Evolutionary conservation across 2,888 invertebrate genomes (phyloP), one percentile per base, ranked within the genome.

Genomic region (Pristionchus arcanus): DNA sequence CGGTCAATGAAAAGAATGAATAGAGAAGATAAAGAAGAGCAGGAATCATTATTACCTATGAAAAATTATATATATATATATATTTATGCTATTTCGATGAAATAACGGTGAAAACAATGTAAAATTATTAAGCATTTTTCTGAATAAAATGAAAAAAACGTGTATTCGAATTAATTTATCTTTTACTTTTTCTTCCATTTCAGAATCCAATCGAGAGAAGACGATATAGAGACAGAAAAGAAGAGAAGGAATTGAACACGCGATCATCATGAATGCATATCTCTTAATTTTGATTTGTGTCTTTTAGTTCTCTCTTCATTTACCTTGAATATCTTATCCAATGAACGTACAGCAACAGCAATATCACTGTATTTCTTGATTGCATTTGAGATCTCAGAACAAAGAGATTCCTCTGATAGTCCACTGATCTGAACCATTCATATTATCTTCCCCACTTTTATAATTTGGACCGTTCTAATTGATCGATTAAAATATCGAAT

Each of bases 1-100:
- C 42, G 1, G 84, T 84, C 31, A 84, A 31, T n/a, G 84, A 84
- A 19, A 84, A 84, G 84, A 84, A 84, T n/a, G 84, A 84, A 34
- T 84, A 84, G 34, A 84, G 84, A 28, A 84, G 53, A 84, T 84
- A 84, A 28, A 84, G 84, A 55, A 84, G 84, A 37, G 84, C 84
- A 19, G 84, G 84, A 5, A 84, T 31, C 84, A 84, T 84, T 28
- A 84, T 55, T 1, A 84, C 37, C 77, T 77, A 15, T 15, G 13
- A 66, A 9, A 37, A 34, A 74, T n/a, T n/a, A n/a, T n/a, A n/a
- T n/a, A n/a, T n/a, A n/a, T n/a, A n/a, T n/a, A n/a, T n/a, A n/a
- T n/a, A n/a, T n/a, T n/a, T n/a, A n/a, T n/a, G n/a, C n/a, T n/a
- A n/a, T n/a, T n/a, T n/a, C n/a, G n/a, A n/a, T n/a, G n/a, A n/a